A percentile compares a stretch with the other conserved stretches of the same genome.
Conservation (phyloP, 2,888 invertebrate genomes). For the Barypeithes pellucidus region DNA sequence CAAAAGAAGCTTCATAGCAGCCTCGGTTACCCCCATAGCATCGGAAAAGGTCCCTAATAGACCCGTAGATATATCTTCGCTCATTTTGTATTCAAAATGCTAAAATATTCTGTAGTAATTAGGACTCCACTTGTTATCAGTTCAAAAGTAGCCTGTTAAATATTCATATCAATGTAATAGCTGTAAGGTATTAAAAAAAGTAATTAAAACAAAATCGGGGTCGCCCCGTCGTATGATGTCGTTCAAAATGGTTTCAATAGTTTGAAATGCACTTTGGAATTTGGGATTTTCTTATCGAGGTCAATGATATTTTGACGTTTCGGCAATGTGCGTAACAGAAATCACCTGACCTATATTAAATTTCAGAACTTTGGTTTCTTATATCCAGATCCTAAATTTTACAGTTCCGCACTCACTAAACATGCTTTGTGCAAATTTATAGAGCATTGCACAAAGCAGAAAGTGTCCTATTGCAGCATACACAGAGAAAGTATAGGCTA, state of each 20-base stretch:
- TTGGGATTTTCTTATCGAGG: background rate
- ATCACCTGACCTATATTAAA: background rate
- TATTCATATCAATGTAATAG: background rate
- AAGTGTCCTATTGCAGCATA: too few species aligned
- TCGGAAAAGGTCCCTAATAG: conserved; percentile 44
- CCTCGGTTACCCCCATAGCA: conserved; percentile 63
- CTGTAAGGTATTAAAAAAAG: background rate
- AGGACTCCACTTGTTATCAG: background rate
- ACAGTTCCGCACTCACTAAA: too few species aligned
- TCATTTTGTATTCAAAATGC: conserved; percentile 14
- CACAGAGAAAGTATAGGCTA: too few species aligned
- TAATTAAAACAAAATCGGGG: conserved; percentile 14
- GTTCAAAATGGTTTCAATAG: background rate
- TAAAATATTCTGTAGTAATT: background rate
- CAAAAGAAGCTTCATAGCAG: conserved; percentile 66
- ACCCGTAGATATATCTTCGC: conserved; percentile 12
- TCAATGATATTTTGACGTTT: conserved; percentile 21
- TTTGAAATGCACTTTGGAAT: background rate
- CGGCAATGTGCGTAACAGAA: conserved; percentile 1
- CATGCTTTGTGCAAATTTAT: too few species aligned
- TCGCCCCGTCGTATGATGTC: background rate
- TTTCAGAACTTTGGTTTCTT: background rate
- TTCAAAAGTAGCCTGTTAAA: background rate
- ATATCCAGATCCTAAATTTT: background rate
- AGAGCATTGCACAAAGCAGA: too few species aligned